A percentile compares a stretch with the other conserved stretches of the same genome.
These are phyloP conservation scores for Phytoseiulus persimilis DNA, from an alignment of 2,888 invertebrate genomes.

Conservation along the genomic window DNA sequence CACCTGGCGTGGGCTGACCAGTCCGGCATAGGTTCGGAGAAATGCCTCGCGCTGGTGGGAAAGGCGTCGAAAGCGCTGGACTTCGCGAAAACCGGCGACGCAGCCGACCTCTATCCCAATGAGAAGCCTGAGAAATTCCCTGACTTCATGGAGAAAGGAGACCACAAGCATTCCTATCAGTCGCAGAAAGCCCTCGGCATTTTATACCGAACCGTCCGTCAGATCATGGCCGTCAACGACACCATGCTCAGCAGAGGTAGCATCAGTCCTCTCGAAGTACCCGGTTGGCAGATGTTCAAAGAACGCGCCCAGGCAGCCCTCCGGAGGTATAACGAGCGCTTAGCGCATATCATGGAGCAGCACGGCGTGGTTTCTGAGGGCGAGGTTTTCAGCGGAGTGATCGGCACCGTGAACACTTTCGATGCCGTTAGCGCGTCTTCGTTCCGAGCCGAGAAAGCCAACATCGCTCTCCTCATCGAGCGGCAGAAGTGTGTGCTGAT, in stretches of 20 bases:
- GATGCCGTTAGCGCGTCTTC: background rate
- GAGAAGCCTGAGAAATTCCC: slow-evolving; percentile 41
- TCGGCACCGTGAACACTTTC: slow-evolving; percentile 12
- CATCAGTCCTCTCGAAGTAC: slow-evolving; percentile 33
- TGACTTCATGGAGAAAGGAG: slow-evolving; percentile 41
- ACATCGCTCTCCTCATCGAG: slow-evolving; percentile 7
- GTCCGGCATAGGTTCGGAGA: slow-evolving; percentile 44
- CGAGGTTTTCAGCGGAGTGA: slow-evolving; percentile 34
- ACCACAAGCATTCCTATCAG: slow-evolving; percentile 39
- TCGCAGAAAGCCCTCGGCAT: slow-evolving; percentile 40
- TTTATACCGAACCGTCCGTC: slow-evolving; percentile 33
- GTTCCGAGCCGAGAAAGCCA: slow-evolving; percentile 29
- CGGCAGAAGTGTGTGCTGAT: slow-evolving; percentile 17
- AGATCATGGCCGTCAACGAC: slow-evolving; percentile 37
- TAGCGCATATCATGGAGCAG: slow-evolving; percentile 29
- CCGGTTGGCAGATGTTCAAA: slow-evolving; percentile 40
- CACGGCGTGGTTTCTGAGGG: slow-evolving; percentile 30
- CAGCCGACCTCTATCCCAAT: slow-evolving; percentile 40
- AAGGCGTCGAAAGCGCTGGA: slow-evolving; percentile 44
- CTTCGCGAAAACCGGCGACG: slow-evolving; percentile 45
- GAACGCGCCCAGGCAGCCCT: background rate
- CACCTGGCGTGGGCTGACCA: slow-evolving; percentile 45
- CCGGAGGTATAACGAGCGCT: slow-evolving; percentile 18
- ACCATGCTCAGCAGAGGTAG: background rate
- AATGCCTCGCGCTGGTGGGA: slow-evolving; percentile 42